Percentiles rank a stretch among this genome's conserved stretches.
Evolutionary conservation across 2,797 vertebrate species (phyloP).

Genomic region (Eulemur mongoz): DNA sequence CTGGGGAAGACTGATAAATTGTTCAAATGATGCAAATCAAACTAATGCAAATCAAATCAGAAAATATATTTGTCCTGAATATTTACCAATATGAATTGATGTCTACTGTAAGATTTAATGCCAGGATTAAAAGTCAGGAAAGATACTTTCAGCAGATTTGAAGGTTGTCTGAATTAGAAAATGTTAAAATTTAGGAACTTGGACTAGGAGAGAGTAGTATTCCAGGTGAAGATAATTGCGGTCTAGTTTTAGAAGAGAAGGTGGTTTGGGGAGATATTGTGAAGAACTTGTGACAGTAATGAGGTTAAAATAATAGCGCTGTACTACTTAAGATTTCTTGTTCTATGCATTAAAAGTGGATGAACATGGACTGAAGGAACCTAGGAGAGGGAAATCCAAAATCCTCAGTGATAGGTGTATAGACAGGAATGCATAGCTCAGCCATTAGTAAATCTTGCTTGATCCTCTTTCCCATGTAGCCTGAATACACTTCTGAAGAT

Average conservation of each 20-base stretch:
- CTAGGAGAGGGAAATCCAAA: neutral
- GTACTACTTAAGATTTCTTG: neutral
- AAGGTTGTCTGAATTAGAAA: neutral
- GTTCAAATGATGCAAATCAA: neutral
- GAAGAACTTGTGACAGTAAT: slow-evolving; percentile 10
- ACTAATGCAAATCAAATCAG: neutral
- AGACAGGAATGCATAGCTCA: neutral
- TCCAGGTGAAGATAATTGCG: neutral
- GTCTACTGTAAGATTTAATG: neutral
- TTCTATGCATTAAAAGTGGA: neutral
- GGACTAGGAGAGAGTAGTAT: neutral
- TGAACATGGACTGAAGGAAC: neutral
- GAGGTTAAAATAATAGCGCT: slow-evolving; percentile 1
- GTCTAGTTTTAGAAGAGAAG: slow-evolving; percentile 36
- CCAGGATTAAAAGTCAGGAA: neutral
- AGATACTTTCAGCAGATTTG: neutral
- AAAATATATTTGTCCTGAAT: neutral
- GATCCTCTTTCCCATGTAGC: neutral
- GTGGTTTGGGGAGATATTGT: neutral
- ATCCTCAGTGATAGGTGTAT: neutral
- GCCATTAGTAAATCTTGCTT: neutral
- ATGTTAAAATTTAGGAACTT: neutral
- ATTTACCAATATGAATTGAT: neutral
- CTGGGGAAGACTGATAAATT: neutral
- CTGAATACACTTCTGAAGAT: neutral